These are phyloP conservation scores for Dasyprocta punctata DNA, from an alignment of 2,113 vertebrate genomes.

Conservation along the genomic window DNA sequence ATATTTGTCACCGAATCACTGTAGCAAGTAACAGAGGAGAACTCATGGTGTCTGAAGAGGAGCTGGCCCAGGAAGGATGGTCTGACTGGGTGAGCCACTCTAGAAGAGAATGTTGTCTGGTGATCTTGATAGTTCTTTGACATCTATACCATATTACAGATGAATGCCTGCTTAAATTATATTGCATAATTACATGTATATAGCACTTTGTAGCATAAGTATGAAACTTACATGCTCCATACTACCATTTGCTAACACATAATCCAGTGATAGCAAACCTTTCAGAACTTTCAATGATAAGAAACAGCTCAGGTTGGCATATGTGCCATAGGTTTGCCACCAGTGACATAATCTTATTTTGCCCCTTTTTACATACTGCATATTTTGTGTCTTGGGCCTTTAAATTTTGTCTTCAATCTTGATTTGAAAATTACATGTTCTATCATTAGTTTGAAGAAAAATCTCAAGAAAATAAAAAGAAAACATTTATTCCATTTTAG, in stretches of 20 bases:
- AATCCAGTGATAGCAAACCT: not conserved
- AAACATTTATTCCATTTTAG: not conserved
- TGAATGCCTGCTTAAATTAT: not conserved
- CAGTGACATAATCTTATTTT: not conserved
- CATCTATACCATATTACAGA: not conserved
- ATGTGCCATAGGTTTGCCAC: not conserved
- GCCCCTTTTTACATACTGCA: not conserved
- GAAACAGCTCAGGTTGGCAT: not conserved
- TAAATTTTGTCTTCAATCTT: not conserved
- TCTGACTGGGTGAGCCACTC: constrained; percentile 7
- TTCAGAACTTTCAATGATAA: not conserved
- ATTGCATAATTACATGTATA: not conserved
- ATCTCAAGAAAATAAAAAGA: not conserved
- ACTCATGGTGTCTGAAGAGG: not conserved
- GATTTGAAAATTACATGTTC: not conserved
- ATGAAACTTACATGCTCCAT: not conserved
- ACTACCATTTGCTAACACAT: not conserved
- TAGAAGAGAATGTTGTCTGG: constrained; percentile 31
- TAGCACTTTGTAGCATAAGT: not conserved
- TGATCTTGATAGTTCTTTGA: not conserved
- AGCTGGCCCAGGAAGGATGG: not conserved
- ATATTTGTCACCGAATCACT: constrained; percentile 9
- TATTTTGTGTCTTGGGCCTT: not conserved
- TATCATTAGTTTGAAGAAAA: not conserved
- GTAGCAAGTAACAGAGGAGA: not conserved